Evolutionary conservation across 2,113 vertebrate species (phyloP).

Genomic region (Phalacrocorax pelagicus): DNA sequence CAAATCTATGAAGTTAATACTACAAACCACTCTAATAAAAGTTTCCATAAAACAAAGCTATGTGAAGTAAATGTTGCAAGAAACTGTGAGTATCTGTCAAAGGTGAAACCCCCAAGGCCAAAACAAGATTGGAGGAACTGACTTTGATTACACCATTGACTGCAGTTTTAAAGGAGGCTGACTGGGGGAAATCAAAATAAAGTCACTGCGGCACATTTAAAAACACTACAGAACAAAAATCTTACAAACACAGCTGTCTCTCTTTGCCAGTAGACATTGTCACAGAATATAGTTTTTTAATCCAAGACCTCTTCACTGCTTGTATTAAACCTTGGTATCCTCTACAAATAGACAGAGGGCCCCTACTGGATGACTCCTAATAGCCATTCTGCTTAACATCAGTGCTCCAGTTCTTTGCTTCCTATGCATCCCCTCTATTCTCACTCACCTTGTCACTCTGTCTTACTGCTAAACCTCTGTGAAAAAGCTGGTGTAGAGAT

Average conservation of each 20-base stretch:
- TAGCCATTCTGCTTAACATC: background rate
- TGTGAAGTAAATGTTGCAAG: background rate
- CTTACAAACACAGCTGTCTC: background rate
- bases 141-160: background rate
- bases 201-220: background rate
- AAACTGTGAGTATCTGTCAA: background rate
- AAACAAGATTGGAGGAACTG: background rate
- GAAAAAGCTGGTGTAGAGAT: background rate
- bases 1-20: background rate
- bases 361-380: background rate
- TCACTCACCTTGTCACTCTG: background rate
- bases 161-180: background rate
- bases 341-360: background rate
- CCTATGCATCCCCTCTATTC: background rate
- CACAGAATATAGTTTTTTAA: background rate
- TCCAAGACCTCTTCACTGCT: background rate
- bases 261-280: background rate
- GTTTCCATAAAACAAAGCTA: background rate
- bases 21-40: background rate
- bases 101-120: background rate
- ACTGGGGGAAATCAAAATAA: background rate
- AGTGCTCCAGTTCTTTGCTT: background rate
- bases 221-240: background rate
- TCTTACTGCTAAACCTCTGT: background rate
- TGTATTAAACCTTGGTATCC: background rate